These are phyloP conservation scores for Decapterus maruadsi DNA, from an alignment of 2,797 vertebrate species.

Conservation along the genomic window DNA sequence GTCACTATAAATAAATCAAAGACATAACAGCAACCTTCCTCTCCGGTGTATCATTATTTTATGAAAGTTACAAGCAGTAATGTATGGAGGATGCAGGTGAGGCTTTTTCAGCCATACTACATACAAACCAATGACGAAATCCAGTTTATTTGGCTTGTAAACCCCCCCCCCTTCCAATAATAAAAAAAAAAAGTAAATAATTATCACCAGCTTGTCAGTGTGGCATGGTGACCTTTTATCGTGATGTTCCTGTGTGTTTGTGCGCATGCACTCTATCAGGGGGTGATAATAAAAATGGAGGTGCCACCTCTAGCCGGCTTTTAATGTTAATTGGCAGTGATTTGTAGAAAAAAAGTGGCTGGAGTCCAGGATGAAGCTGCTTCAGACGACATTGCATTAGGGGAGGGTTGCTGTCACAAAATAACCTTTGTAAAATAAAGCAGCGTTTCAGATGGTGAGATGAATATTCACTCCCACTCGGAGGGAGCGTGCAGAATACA, in stretches of 20 bases:
- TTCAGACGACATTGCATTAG: conserved; percentile 46
- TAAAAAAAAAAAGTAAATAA: conserved; percentile 49
- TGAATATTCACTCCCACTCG: conserved; percentile 54
- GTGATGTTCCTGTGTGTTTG: conserved; percentile 59
- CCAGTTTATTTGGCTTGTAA: conserved; percentile 21
- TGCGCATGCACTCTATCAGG: conserved; percentile 54
- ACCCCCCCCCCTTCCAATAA: conserved; percentile 49
- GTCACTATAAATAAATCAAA: conserved; percentile 71
- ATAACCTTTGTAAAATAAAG: conserved; percentile 58
- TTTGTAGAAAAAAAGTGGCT: conserved; percentile 56
- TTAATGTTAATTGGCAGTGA: conserved; percentile 75
- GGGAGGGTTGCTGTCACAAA: conserved; percentile 52
- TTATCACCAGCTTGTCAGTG: conserved; percentile 59
- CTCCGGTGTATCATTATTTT: conserved; percentile 49
- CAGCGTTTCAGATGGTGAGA: conserved; percentile 32
- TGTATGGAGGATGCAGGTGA: conserved; percentile 1
- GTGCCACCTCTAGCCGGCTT: conserved; percentile 65
- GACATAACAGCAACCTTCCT: conserved; percentile 32
- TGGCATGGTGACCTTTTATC: conserved; percentile 74
- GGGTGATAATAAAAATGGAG: conserved; percentile 69
- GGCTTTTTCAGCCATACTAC: not conserved
- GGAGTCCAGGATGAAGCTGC: conserved; percentile 48
- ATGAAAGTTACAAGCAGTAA: conserved; percentile 44
- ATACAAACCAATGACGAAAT: conserved; percentile 5
- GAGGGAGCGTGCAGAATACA: conserved; percentile 53